Conservation (phyloP, 2,797 vertebrate genomes). For the Brachymystax lenok region DNA sequence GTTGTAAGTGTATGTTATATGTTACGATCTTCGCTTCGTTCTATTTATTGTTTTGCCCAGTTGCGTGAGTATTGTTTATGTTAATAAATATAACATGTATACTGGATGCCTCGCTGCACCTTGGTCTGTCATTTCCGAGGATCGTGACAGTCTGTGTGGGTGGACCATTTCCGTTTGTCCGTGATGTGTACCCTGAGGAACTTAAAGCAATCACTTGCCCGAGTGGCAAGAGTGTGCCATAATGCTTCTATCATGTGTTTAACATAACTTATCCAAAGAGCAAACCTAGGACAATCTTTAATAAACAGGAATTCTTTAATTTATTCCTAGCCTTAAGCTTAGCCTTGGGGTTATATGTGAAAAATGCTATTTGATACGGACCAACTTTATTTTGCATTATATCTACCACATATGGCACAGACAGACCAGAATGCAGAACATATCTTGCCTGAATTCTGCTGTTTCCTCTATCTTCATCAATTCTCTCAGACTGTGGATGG, state of each 20-base stretch:
- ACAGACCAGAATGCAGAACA: neutral
- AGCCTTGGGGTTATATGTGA: slow-evolving; percentile 49
- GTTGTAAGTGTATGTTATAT: too few relatives aligned
- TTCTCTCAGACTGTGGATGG: neutral
- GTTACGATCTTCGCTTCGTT: too few relatives aligned
- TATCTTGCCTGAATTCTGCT: neutral
- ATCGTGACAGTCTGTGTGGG: too few relatives aligned
- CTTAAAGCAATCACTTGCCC: neutral
- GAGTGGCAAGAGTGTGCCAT: slow-evolving; percentile 19
- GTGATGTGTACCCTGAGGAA: too few relatives aligned
- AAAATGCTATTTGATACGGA: slow-evolving; percentile 60
- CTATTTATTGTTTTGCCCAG: too few relatives aligned
- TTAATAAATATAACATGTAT: too few relatives aligned
- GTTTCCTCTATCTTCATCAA: slow-evolving; percentile 8
- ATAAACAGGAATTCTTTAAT: slow-evolving; percentile 32
- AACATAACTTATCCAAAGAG: slow-evolving; percentile 18
- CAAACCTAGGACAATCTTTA: slow-evolving; percentile 29
- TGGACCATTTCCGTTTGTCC: too few relatives aligned
- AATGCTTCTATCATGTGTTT: slow-evolving; percentile 30
- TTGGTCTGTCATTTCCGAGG: too few relatives aligned
- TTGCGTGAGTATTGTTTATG: too few relatives aligned
- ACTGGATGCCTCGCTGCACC: too few relatives aligned
- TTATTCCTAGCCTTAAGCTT: slow-evolving; percentile 40
- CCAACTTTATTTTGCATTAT: slow-evolving; percentile 22
- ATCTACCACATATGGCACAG: slow-evolving; percentile 17